phyloP scores from a whole-genome alignment of 2,888 invertebrate species.

The Caenorhabditis sp. region DNA sequence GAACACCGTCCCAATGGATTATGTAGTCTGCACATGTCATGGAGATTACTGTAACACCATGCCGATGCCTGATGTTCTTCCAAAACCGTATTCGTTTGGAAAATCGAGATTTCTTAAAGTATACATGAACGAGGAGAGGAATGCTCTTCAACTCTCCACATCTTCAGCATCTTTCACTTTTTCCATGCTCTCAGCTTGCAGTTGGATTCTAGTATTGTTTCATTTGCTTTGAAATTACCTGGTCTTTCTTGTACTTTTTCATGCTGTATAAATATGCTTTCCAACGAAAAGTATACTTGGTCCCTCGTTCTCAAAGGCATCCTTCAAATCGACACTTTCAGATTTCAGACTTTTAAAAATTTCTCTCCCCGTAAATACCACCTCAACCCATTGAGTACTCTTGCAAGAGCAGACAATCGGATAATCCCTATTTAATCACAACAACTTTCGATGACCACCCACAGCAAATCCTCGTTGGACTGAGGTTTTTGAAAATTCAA shows the following conservation, averaged over 20 bases:
- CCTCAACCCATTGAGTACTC: background rate
- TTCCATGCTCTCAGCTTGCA: background rate
- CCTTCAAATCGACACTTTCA: background rate
- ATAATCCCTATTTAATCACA: slow-evolving; percentile 12
- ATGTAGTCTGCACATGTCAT: slow-evolving; percentile 70
- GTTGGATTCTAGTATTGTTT: background rate
- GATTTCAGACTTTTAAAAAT: background rate
- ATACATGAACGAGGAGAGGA: slow-evolving; percentile 10
- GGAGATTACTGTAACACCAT: slow-evolving; percentile 72
- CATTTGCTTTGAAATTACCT: background rate
- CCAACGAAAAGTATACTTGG: background rate
- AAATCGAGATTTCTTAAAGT: slow-evolving; percentile 44
- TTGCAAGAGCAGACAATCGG: background rate
- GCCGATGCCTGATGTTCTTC: slow-evolving; percentile 40
- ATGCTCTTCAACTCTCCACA: slow-evolving; percentile 46
- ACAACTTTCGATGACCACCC: slow-evolving; percentile 14
- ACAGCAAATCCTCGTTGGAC: slow-evolving; percentile 8
- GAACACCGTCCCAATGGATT: slow-evolving; percentile 68
- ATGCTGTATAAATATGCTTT: slow-evolving; percentile 19
- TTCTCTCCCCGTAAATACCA: background rate
- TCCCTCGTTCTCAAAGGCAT: background rate
- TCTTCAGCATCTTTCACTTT: slow-evolving; percentile 1
- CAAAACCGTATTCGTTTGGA: slow-evolving; percentile 50
- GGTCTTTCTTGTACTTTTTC: background rate
- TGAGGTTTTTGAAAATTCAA: background rate